Percentiles rank a stretch among this genome's conserved stretches.
Evolutionary conservation across 2,888 invertebrate genomes (phyloP).

Genomic region (Rhamphomyia laevipes): DNA sequence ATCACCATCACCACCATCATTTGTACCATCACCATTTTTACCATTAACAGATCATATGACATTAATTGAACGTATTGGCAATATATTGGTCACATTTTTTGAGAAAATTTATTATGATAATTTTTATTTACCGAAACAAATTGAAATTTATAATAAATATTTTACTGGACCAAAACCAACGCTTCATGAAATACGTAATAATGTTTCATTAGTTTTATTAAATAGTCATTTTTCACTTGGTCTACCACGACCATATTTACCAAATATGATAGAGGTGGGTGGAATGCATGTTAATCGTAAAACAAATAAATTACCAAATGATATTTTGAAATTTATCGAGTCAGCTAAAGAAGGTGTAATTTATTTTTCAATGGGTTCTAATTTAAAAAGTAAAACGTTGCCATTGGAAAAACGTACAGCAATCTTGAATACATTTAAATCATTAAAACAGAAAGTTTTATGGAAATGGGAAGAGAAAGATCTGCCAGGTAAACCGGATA

Average conservation of each 20-base stretch:
- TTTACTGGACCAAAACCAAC: slow-evolving; percentile 24
- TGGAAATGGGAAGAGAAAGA: slow-evolving; percentile 37
- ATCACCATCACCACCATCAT: slow-evolving; percentile 31
- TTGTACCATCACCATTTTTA: slow-evolving; percentile 25
- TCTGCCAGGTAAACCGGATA: slow-evolving; percentile 26
- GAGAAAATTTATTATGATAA: slow-evolving; percentile 21
- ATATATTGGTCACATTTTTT: slow-evolving; percentile 23
- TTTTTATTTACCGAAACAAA: slow-evolving; percentile 28
- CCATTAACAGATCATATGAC: slow-evolving; percentile 32
- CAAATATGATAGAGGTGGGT: slow-evolving; percentile 36
- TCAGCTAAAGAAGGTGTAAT: slow-evolving; percentile 37
- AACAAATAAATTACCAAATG: slow-evolving; percentile 25
- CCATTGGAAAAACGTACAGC: slow-evolving; percentile 22
- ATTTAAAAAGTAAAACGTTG: slow-evolving; percentile 25
- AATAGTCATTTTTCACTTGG: slow-evolving; percentile 32
- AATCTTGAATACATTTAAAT: slow-evolving; percentile 20
- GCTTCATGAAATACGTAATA: slow-evolving; percentile 22
- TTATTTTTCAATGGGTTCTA: slow-evolving; percentile 40
- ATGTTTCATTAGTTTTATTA: slow-evolving; percentile 28
- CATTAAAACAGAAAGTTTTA: slow-evolving; percentile 33
- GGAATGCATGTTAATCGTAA: slow-evolving; percentile 34
- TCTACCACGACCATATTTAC: slow-evolving; percentile 31
- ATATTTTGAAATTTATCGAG: slow-evolving; percentile 34
- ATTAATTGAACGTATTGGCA: slow-evolving; percentile 28
- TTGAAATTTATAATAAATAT: slow-evolving; percentile 21